Percentiles rank a stretch among this genome's conserved stretches.
phyloP scores from a whole-genome alignment of 2,888 invertebrate genomes.

The Saturnia pavonia region DNA sequence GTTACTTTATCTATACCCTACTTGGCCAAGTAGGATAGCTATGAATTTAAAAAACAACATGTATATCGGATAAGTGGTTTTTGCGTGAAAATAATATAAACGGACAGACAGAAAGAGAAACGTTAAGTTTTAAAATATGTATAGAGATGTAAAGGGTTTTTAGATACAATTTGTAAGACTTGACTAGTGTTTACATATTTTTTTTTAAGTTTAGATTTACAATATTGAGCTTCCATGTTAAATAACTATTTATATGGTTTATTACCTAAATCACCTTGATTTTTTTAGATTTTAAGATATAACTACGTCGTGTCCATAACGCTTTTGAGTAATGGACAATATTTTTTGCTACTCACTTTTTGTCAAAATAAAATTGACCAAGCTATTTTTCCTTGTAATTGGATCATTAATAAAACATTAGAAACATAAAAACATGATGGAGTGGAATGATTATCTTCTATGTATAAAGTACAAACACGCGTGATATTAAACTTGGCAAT shows the following conservation, averaged over 20 bases:
- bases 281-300: not conserved
- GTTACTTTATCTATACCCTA: too few relatives aligned
- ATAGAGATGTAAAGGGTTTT: too few relatives aligned
- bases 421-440: not conserved
- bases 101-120: too few relatives aligned
- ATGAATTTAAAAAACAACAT: too few relatives aligned
- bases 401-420: not conserved
- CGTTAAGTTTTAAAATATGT: too few relatives aligned
- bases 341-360: not conserved
- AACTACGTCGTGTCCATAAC: not conserved
- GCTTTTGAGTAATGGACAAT: not conserved
- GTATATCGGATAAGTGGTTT: too few relatives aligned
- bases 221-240: not conserved
- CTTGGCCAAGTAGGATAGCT: too few relatives aligned
- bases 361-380: not conserved
- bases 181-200: not conserved
- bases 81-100: too few relatives aligned
- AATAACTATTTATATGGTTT: not conserved
- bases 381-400: too few relatives aligned
- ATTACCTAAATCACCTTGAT: not conserved
- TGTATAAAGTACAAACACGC: not conserved
- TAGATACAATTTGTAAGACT: too few relatives aligned
- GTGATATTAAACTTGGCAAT: not conserved
- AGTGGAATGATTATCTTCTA: not conserved
- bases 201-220: not conserved